phyloP scores from a whole-genome alignment of 2,113 vertebrate genomes.

The Phalacrocorax brasilianus region DNA sequence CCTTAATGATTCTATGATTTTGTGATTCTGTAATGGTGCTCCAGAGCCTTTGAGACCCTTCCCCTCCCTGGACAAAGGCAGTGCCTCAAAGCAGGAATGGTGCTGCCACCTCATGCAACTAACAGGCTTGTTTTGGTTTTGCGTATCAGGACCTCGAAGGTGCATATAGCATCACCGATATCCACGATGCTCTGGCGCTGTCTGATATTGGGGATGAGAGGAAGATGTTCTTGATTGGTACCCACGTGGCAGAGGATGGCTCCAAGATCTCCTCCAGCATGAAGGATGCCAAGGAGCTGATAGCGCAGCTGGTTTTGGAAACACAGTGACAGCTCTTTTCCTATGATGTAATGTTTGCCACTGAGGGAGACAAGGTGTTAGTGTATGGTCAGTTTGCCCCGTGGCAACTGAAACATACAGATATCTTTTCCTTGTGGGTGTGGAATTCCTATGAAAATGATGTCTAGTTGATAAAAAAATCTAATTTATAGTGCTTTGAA shows the following conservation, averaged over 20 bases:
- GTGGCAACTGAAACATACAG: conserved; percentile 21
- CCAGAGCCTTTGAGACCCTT: neutral
- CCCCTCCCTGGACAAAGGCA: neutral
- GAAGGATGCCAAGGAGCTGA: conserved; percentile 86
- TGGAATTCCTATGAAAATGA: neutral
- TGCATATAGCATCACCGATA: conserved; percentile 86
- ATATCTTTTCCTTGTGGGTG: neutral
- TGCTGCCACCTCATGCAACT: neutral
- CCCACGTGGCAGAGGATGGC: conserved; percentile 75
- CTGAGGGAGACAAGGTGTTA: neutral
- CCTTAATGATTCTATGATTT: too few species aligned
- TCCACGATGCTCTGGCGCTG: conserved; percentile 86
- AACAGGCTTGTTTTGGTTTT: conserved; percentile 18
- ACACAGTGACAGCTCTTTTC: conserved; percentile 15
- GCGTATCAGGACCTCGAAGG: conserved; percentile 82
- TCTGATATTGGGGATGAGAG: conserved; percentile 82
- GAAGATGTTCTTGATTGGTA: conserved; percentile 89
- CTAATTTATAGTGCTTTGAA: conserved; percentile 35
- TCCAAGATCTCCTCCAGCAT: conserved; percentile 77
- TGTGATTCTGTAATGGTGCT: neutral
- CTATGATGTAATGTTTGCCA: neutral
- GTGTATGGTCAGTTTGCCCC: neutral
- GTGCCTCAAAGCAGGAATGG: neutral
- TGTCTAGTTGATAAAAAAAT: conserved; percentile 1
- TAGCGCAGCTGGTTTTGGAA: conserved; percentile 81